Evolutionary conservation across 1,140 invertebrate species (phyloP).

Genomic region (Temnothorax longispinosus): DNA sequence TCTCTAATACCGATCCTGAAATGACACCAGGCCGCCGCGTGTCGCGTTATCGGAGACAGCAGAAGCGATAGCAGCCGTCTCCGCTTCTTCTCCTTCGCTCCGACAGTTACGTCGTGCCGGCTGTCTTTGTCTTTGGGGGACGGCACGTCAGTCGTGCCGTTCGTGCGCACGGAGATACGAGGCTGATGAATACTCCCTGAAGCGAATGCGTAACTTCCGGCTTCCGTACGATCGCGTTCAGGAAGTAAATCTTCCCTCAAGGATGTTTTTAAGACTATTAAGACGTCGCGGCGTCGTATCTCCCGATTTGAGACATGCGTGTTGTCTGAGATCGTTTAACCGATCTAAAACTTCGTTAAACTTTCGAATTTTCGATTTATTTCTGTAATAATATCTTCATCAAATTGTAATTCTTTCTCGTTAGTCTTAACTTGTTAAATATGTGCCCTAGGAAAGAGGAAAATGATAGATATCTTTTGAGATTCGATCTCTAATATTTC

Average conservation of each 20-base stretch:
- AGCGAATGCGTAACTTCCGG: not conserved
- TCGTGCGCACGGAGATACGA: not conserved
- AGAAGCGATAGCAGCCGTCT: not conserved
- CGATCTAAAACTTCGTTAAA: not conserved
- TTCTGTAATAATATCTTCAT: not conserved
- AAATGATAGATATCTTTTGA: not conserved
- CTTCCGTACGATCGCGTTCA: not conserved
- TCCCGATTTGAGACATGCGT: too few relatives aligned
- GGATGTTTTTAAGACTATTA: too few relatives aligned
- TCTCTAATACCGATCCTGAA: not conserved
- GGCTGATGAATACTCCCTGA: not conserved
- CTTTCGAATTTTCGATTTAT: not conserved
- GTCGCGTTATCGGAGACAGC: not conserved
- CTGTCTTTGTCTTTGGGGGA: conserved; percentile 4
- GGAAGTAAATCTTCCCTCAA: not conserved
- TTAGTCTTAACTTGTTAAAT: not conserved
- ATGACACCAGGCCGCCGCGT: not conserved
- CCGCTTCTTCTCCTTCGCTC: not conserved
- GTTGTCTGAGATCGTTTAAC: not conserved
- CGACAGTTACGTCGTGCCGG: not conserved
- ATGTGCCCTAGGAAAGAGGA: not conserved
- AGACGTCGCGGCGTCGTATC: too few relatives aligned
- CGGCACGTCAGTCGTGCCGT: not conserved
- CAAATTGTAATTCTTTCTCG: not conserved
- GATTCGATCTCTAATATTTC: not conserved